phyloP scores from a whole-genome alignment of 2,888 invertebrate species.

The Sphaerophoria rueppellii region DNA sequence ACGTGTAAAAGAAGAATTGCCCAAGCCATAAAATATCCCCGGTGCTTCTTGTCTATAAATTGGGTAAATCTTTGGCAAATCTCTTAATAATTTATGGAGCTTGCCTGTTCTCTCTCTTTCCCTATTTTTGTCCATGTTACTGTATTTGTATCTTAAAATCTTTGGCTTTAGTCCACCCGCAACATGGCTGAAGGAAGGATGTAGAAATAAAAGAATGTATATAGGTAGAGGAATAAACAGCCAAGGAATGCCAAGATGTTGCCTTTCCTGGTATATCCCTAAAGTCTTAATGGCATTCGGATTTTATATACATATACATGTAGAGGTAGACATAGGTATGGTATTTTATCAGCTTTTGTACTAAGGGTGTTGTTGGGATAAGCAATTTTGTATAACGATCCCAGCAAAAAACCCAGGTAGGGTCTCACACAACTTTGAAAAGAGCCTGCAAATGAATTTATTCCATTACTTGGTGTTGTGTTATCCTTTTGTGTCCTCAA shows the following conservation, averaged over 20 bases:
- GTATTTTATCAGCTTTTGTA: neutral
- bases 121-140: too few species aligned
- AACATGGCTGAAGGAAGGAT: neutral
- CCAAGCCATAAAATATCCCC: constrained; percentile 52
- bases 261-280: constrained; percentile 11
- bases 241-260: constrained; percentile 12
- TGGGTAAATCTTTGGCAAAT: constrained; percentile 65
- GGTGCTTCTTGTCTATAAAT: constrained; percentile 64
- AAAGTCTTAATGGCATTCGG: constrained; percentile 42
- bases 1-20: constrained; percentile 48
- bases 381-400: neutral
- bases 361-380: constrained; percentile 19
- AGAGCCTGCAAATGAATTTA: constrained; percentile 52
- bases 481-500: constrained; percentile 31
- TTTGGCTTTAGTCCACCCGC: neutral
- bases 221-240: constrained; percentile 2
- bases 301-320: constrained; percentile 18
- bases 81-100: constrained; percentile 64
- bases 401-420: constrained; percentile 27
- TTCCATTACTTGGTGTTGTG: constrained; percentile 48
- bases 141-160: neutral
- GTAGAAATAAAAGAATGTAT: neutral
- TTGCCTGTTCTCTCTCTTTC: constrained; percentile 7
- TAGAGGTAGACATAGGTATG: neutral
- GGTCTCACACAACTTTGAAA: constrained; percentile 4